Percentiles rank a stretch among this genome's conserved stretches.
These are phyloP conservation scores for Pungitius pungitius DNA, from an alignment of 2,113 vertebrate genomes.

Conservation along the genomic window DNA sequence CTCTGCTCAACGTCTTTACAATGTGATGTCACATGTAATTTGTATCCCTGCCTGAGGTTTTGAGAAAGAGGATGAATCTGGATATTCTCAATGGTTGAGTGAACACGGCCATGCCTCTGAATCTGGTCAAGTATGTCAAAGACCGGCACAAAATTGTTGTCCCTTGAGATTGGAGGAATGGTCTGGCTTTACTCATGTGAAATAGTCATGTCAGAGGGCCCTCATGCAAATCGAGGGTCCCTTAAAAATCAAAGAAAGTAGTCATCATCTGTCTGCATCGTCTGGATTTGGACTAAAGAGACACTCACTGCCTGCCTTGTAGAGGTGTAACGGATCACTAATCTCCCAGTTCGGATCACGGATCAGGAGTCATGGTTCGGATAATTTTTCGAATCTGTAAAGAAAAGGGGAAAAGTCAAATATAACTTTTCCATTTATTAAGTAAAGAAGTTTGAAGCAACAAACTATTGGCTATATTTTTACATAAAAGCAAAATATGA, in stretches of 20 bases:
- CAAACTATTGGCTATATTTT: no score
- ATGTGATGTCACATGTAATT: conserved; percentile 65
- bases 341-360: no score
- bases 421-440: no score
- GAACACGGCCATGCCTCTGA: conserved; percentile 29
- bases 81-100: conserved; percentile 46
- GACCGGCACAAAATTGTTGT: conserved; percentile 42
- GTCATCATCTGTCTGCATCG: conserved; percentile 25
- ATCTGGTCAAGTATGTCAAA: conserved; percentile 40
- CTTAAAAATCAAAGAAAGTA: conserved; percentile 32
- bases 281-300: conserved; percentile 36
- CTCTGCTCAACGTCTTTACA: conserved; percentile 63
- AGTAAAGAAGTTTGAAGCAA: no score
- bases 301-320: conserved; percentile 5
- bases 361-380: no score
- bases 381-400: no score
- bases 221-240: conserved; percentile 10
- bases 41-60: conserved; percentile 55
- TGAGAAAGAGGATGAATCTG: conserved; percentile 60
- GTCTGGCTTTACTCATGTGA: conserved; percentile 54
- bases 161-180: conserved; percentile 38
- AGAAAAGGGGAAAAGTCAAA: no score
- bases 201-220: conserved; percentile 38
- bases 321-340: no score
- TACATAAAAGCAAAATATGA: no score